Evolutionary conservation across 2,113 vertebrate genomes (phyloP), one percentile per base, ranked within the genome.

Genomic region (Etia nguti): DNA sequence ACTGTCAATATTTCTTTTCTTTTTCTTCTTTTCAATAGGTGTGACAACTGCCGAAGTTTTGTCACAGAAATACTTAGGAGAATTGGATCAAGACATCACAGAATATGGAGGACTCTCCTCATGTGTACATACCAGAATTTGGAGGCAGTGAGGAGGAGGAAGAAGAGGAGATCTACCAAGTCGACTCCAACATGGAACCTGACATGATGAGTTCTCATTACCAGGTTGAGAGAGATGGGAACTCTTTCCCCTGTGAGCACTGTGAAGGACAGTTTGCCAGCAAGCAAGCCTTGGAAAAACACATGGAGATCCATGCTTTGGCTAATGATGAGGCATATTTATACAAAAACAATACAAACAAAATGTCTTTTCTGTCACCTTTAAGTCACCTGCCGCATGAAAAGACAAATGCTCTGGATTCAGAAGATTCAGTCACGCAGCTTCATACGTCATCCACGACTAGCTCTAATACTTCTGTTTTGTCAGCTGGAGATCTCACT

Each of bases 251-350:
- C 4, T 99, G 98, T 87, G 97, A 97, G 80, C 96, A 97, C 12
- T 99, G 98, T 62, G 97, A 98, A 82, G 95, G 97, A 86, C 97
- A 95, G 82, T 99, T 99, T 24, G 96, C 96, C 46, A 98, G 97
- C 43, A 97, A 97, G 91, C 97, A 98, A 86, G 97, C 96, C 10
- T 96, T 98, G 0, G 98, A 98, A 20, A 96, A 95, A 13, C 98
- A 99, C 94, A 97, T 97, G 94, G 97, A 98, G 81, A 98, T 97
- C 89, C 98, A 98, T 3, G 84, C 96, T 8, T 95, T 96, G 3
- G 94, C 92, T 1, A 87, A 97, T 38, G 96, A 82, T 60, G 96
- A 97, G 1, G 94, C 95, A 88, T 96, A 91, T 29, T 16, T 82
- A 5, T 96, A 97, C 92, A 97, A 96, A 88, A 98, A 97, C 77